These are phyloP conservation scores for Macrophya annulata DNA, from an alignment of 2,888 invertebrate genomes.

Conservation along the genomic window DNA sequence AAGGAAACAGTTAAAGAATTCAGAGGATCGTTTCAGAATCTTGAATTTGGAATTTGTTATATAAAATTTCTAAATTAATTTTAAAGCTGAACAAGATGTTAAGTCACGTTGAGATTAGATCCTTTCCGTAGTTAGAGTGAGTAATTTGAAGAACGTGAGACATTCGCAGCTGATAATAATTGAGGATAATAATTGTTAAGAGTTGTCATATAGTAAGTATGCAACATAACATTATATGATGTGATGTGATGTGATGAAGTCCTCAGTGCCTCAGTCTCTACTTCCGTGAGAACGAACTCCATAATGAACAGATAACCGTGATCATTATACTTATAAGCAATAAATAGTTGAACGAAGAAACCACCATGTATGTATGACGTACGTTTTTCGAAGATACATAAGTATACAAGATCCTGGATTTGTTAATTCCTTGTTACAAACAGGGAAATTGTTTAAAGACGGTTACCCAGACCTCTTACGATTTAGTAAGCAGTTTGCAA, in stretches of 20 bases:
- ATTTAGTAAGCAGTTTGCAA: slow-evolving; percentile 46
- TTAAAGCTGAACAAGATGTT: neutral
- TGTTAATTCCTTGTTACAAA: neutral
- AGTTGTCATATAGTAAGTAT: neutral
- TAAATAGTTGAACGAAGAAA: slow-evolving; percentile 10
- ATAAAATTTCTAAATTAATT: neutral
- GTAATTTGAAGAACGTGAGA: slow-evolving; percentile 23
- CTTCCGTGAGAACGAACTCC: slow-evolving; percentile 49
- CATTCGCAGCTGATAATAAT: slow-evolving; percentile 23
- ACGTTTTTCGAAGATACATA: too few relatives aligned
- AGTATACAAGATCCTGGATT: neutral
- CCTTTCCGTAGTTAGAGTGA: neutral
- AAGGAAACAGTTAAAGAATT: too few relatives aligned
- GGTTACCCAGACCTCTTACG: neutral
- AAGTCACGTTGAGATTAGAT: neutral
- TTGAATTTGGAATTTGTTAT: too few relatives aligned
- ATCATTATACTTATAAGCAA: slow-evolving; percentile 2
- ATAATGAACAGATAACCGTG: neutral
- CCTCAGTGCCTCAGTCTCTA: neutral
- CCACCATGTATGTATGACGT: neutral
- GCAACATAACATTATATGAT: neutral
- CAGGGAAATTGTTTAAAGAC: neutral
- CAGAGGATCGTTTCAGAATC: too few relatives aligned
- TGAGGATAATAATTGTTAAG: slow-evolving; percentile 19
- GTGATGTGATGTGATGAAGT: slow-evolving; percentile 4